Evolutionary conservation across 2,797 vertebrate species (phyloP).

Genomic region (Sebastes iracundus): DNA sequence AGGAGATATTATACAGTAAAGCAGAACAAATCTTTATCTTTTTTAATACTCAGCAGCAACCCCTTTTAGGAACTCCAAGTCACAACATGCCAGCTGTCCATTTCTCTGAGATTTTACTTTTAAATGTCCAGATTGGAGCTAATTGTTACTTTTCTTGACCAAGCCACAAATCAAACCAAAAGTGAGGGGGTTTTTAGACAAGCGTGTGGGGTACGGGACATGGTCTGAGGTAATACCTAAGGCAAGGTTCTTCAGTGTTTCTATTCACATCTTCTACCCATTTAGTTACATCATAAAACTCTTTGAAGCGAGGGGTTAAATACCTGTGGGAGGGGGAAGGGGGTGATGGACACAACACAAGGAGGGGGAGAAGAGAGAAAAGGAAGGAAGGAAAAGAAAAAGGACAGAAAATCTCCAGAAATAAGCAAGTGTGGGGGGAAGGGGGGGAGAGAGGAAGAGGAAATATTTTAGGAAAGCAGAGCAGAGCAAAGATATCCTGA

Average conservation of each 20-base stretch:
- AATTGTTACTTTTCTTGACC: slow-evolving; percentile 74
- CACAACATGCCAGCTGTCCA: slow-evolving; percentile 52
- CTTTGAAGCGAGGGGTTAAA: slow-evolving; percentile 99
- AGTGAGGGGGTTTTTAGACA: slow-evolving; percentile 60
- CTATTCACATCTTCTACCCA: slow-evolving; percentile 99
- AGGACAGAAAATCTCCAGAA: slow-evolving; percentile 69
- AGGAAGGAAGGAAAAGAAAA: slow-evolving; percentile 69
- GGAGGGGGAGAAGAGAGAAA: slow-evolving; percentile 85
- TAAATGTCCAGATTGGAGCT: slow-evolving; percentile 22
- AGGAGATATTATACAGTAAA: slow-evolving; percentile 14
- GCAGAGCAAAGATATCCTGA: slow-evolving; percentile 89
- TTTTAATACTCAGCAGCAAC: slow-evolving; percentile 24
- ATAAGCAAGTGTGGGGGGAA: slow-evolving; percentile 71
- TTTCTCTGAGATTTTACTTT: slow-evolving; percentile 6
- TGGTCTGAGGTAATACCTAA: slow-evolving; percentile 91
- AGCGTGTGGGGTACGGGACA: slow-evolving; percentile 70
- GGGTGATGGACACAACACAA: slow-evolving; percentile 88
- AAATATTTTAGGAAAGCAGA: slow-evolving; percentile 91
- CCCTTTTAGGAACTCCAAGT: slow-evolving; percentile 18
- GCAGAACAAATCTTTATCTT: not conserved
- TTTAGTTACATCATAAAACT: slow-evolving; percentile 99
- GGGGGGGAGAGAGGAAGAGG: slow-evolving; percentile 79
- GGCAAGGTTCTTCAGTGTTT: slow-evolving; percentile 98
- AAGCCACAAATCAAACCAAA: slow-evolving; percentile 71
- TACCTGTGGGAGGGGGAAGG: slow-evolving; percentile 92